phyloP scores from a whole-genome alignment of 1,140 invertebrate species.

The Drosophila subobscura region DNA sequence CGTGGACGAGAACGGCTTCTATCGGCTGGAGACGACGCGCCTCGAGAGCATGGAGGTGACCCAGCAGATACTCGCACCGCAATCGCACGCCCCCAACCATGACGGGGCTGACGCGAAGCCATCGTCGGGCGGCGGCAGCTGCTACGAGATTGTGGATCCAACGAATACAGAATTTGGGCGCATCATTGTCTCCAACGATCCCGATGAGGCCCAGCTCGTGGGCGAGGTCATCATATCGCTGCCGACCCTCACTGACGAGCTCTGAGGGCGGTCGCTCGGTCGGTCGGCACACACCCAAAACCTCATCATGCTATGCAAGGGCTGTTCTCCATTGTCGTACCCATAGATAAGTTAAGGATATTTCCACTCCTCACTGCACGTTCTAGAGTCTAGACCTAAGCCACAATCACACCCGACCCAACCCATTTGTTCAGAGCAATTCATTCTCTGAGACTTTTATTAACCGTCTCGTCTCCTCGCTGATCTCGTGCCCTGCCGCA shows the following conservation, averaged over 20 bases:
- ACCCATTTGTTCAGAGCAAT: no score
- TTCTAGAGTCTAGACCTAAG: no score
- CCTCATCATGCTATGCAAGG: no score
- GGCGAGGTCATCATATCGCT: constrained; percentile 77
- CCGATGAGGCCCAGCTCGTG: constrained; percentile 57
- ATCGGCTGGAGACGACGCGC: constrained; percentile 89
- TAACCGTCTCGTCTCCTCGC: no score
- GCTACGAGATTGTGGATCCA: constrained; percentile 72
- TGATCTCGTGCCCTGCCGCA: no score
- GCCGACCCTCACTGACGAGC: constrained; percentile 48
- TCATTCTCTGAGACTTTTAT: no score
- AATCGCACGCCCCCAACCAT: constrained; percentile 20
- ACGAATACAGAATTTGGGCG: constrained; percentile 56
- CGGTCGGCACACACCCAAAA: neutral
- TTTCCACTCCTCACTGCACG: no score
- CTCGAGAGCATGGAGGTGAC: constrained; percentile 91
- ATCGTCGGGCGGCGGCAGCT: constrained; percentile 27
- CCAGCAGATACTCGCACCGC: constrained; percentile 85
- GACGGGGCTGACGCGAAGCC: constrained; percentile 31
- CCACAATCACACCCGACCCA: no score
- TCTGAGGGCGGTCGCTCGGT: constrained; percentile 1
- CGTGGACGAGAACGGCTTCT: constrained; percentile 89
- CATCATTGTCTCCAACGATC: constrained; percentile 74
- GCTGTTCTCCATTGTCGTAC: no score
- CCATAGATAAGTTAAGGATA: no score